Evolutionary conservation across 2,888 invertebrate genomes (phyloP), one percentile per base, ranked within the genome.

Genomic region (Drosophila multiciliata): DNA sequence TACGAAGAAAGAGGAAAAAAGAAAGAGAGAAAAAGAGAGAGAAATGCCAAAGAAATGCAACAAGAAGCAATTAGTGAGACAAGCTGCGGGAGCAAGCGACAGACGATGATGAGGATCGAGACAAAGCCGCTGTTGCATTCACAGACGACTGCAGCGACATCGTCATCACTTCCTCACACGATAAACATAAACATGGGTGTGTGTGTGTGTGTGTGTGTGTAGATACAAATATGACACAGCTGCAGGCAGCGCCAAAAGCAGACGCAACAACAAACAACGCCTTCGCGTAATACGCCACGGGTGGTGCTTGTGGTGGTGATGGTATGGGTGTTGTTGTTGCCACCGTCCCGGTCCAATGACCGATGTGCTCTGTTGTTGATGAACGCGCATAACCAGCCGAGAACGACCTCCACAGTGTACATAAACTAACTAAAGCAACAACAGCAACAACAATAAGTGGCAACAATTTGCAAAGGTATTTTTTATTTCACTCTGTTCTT

Each of bases 91-190:
- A 12, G 23, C 6, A 12, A n/a, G 15, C 42, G 26, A 17, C 50
- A 29, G 66, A 42, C 8, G 45, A 45, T 15, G 45, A 15, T 36
- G 77, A 59, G 60, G 66, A 66, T 64, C 50, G 61, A 65, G 48
- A 55, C 76, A 76, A 50, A 70, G 58, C 35, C 45, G 63, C 63
- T 40, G 49, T 54, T 23, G 23, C 54, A 11, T 29, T n/a, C 49
- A 65, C 53, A 66, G 69, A 33, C 75, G 58, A 29, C 45, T 64
- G 70, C 62, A 70, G 70, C 72, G 74, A 79, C 80, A 83, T 80
- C 83, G 75, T 87, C 81, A 75, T 89, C 82, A 87, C 88, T 90
- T 85, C 79, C 88, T 87, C 66, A 66, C 72, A 60, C 76, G 90
- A 85, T 85, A 85, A 85, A 68, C 50, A 66, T 48, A 48, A 45